These are phyloP conservation scores for Formica aserva DNA, from an alignment of 2,888 invertebrate genomes.

Conservation along the genomic window DNA sequence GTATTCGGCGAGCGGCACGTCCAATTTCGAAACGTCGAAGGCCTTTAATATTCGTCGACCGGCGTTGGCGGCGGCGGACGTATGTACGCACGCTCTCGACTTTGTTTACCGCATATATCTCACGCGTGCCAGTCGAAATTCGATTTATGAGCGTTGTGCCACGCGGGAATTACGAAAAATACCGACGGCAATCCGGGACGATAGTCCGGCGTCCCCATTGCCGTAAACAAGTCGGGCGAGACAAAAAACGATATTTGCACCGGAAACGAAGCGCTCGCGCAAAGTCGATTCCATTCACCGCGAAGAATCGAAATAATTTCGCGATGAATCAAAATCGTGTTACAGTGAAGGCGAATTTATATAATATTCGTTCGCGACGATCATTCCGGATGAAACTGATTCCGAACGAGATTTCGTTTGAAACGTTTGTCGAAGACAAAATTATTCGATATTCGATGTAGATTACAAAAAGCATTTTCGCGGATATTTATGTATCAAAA, in stretches of 20 bases:
- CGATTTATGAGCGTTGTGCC: conserved; percentile 50
- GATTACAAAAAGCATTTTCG: background rate
- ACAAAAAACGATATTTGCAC: conserved; percentile 50
- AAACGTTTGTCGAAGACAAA: background rate
- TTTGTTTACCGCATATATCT: conserved; percentile 55
- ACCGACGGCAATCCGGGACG: conserved; percentile 49
- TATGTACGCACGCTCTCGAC: conserved; percentile 37
- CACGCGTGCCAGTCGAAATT: conserved; percentile 50
- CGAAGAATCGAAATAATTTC: conserved; percentile 32
- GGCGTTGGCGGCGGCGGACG: conserved; percentile 9
- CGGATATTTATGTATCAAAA: background rate
- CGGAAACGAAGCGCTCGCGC: conserved; percentile 13
- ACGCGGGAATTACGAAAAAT: conserved; percentile 54
- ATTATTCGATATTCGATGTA: background rate
- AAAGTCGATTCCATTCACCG: conserved; percentile 27
- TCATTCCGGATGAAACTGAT: background rate
- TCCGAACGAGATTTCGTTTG: background rate
- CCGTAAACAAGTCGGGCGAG: conserved; percentile 43
- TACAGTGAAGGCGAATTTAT: conserved; percentile 6
- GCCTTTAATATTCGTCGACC: conserved; percentile 45
- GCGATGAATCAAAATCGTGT: conserved; percentile 28
- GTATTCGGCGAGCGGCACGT: conserved; percentile 33
- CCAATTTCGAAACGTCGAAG: conserved; percentile 40
- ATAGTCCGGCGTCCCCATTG: conserved; percentile 33
- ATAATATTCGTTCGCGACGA: conserved; percentile 1